Evolutionary conservation across 2,797 vertebrate genomes (phyloP), one percentile per base, ranked within the genome.

Genomic region (Parauchenoglanis punctatus): DNA sequence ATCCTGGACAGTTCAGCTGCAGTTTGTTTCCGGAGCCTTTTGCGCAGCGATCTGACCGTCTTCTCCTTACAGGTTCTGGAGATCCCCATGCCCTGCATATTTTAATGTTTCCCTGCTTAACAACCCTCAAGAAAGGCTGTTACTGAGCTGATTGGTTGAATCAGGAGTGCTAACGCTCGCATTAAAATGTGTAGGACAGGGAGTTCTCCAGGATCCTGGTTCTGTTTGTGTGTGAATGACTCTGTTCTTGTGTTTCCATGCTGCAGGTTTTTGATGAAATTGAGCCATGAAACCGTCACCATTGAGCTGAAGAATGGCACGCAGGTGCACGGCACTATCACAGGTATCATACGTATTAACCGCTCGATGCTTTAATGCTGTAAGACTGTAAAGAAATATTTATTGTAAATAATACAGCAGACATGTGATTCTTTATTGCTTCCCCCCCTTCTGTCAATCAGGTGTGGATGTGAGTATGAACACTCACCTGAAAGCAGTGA

Each of bases 401-500:
- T 58, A 49, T 56, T 31, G 31, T 31, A 31, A 31, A 1, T 31
- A 31, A 31, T 31, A 31, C 31, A 31, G 31, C 31, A 31, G 31
- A 31, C 31, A 31, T 31, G 31, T 31, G 31, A 31, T 31, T 31
- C 31, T 31, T 31, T 31, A 31, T 31, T 31, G 31, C 31, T 31
- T 31, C 31, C 31, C 31, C 31, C 46, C 7, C 80, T 54, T 72
- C 31, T 6, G 0, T 28, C 31, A 18, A 84, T n/a, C 90, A 99
- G 98, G 98, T 91, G 98, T 99, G 87, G 98, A 99, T 72, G 98
- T 99, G 90, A 99, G 98, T 86, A 99, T 99, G 98, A 99, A 99
- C 87, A 99, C 98, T 0, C 98, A 99, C 91, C 96, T 99, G 89
- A 99, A 99, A 92, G 98, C 98, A 0, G 98, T 99, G 93, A 99